These are phyloP conservation scores for Engystomops pustulosus DNA, from an alignment of 2,113 vertebrate species.

Conservation along the genomic window DNA sequence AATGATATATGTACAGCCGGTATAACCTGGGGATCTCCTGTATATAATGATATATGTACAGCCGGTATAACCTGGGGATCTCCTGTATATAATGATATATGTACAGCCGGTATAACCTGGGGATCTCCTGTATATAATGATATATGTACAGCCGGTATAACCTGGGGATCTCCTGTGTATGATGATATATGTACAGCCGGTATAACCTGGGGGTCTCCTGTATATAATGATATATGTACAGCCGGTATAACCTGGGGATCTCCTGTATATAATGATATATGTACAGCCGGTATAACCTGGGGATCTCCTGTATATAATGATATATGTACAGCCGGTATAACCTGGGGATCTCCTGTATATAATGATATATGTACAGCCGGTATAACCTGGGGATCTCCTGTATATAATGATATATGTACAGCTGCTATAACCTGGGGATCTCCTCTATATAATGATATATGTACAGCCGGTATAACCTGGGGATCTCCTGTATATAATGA, in stretches of 20 bases:
- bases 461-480: background rate
- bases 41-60: too few species aligned
- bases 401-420: background rate
- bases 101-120: background rate
- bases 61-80: background rate
- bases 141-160: background rate
- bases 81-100: background rate
- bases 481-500: background rate
- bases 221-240: background rate
- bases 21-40: background rate
- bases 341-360: background rate
- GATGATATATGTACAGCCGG: too few species aligned
- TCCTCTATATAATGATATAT: background rate
- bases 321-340: background rate
- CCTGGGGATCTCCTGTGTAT: too few species aligned
- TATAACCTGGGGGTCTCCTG: background rate
- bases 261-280: too few species aligned
- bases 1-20: background rate
- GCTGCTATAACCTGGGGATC: background rate
- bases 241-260: background rate
- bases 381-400: too few species aligned
- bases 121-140: background rate
- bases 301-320: too few species aligned
- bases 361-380: background rate
- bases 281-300: too few species aligned